phyloP scores from a whole-genome alignment of 2,888 invertebrate species.

The Oeneis ivallda region DNA sequence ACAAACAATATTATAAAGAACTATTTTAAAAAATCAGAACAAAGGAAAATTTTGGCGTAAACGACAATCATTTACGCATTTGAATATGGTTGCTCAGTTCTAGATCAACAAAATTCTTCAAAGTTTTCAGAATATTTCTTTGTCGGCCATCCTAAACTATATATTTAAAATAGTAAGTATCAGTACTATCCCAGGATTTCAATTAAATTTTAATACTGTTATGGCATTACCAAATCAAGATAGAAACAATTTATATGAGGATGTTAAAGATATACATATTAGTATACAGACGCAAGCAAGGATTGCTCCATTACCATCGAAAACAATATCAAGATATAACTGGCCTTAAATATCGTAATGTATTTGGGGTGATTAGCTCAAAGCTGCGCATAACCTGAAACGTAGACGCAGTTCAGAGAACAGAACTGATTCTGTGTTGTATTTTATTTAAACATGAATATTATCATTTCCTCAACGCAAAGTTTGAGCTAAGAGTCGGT shows the following conservation, averaged over 20 bases:
- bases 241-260: conserved; percentile 51
- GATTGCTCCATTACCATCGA: conserved; percentile 41
- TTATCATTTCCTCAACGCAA: no score
- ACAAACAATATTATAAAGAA: neutral
- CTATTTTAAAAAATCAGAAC: neutral
- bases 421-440: neutral
- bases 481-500: neutral
- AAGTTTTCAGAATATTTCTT: neutral
- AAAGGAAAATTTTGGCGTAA: neutral
- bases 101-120: neutral
- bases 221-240: conserved; percentile 69
- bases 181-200: neutral
- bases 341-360: neutral
- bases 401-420: neutral
- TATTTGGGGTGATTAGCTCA: neutral
- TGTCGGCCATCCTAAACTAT: neutral
- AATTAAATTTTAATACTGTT: conserved; percentile 36
- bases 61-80: neutral
- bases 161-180: neutral
- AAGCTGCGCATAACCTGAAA: neutral
- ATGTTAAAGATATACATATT: conserved; percentile 44
- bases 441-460: neutral
- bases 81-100: neutral
- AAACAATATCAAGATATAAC: conserved; percentile 6
- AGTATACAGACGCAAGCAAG: conserved; percentile 54